Base-by-base conservation (phyloP, 2,888 invertebrate species). In the Sturmia bella region DNA sequence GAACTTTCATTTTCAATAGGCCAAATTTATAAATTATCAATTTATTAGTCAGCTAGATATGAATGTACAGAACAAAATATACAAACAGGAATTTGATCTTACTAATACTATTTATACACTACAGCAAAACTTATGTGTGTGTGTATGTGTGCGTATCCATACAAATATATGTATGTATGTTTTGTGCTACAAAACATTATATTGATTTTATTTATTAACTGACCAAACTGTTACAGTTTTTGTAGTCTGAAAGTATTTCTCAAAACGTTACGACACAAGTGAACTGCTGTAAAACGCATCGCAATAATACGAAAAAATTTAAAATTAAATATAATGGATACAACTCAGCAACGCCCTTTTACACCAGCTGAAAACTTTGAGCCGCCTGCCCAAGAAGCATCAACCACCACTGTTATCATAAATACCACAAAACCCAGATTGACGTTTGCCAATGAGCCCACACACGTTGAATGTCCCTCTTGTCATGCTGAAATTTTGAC, bases 331-430 rank as follows among this genome's bases (percentile, higher is more conserved):
- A 69, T 57, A 12, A 80, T 80, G 80, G 69, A 75, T 7, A 70
- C 80, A 41, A 68, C 78, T 43, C 77, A 88, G 83, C 90, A 90
- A 61, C 90, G 90, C 61, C 84, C 4, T 27, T 90, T 83, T 72
- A 87, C 85, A 21, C 89, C 90, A n/a, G 90, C 90, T 12, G 85
- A 87, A 63, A 87, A 84, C n/a, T 89, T 89, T 77, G 17, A 63
- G 63, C 32, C 63, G 27, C 84, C 84, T 64, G 84, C 85, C 17
- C 86, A 84, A n/a, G n/a, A n/a, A n/a, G 0, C 82, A 85, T 3
- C 6, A 27, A 27, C 27, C n/a, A 84, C 87, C 5, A 87, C 88
- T 41, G 86, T 89, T 15, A 88, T 89, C n/a, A 88, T 88, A 83
- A 86, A 88, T 19, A 86, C 89, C 6, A 59, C 86, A 85, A 27